Evolutionary conservation across 2,888 invertebrate species (phyloP).

Genomic region (Phania funesta): DNA sequence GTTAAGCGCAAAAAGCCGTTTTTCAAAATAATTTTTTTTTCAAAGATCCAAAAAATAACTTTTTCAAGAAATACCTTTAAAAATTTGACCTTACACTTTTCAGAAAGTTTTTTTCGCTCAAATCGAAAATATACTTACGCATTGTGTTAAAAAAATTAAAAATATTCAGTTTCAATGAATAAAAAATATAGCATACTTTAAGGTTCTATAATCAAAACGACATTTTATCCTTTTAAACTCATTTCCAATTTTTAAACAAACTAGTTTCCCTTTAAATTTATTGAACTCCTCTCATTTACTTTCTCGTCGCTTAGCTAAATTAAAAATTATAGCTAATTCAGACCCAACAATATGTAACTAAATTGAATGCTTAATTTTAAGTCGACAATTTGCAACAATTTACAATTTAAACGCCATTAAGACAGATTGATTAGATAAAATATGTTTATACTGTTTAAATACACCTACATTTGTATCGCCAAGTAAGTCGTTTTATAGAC

Average conservation of each 20-base stretch:
- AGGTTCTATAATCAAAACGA: not conserved
- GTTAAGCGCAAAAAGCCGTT: not conserved
- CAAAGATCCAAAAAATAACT: not conserved
- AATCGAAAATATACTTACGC: no score
- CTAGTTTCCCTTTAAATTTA: no score
- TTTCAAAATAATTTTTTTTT: not conserved
- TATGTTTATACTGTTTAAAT: not conserved
- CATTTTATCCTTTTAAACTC: not conserved
- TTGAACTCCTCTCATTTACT: no score
- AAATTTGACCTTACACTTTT: no score
- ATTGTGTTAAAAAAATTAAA: not conserved
- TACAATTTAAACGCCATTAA: slow-evolving; percentile 26
- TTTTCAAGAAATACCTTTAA: not conserved
- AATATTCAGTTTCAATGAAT: no score
- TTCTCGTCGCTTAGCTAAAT: not conserved
- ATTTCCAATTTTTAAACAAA: no score
- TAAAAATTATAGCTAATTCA: not conserved
- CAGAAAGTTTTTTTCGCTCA: no score
- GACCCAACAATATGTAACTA: not conserved
- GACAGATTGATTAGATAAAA: not conserved
- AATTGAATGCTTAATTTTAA: slow-evolving; percentile 33
- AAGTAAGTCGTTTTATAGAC: slow-evolving; percentile 9
- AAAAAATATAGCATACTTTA: not conserved
- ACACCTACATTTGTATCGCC: not conserved
- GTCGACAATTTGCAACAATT: slow-evolving; percentile 10